Percentiles rank a stretch among this genome's conserved stretches.
Conservation (phyloP, 1,140 invertebrate genomes). For the Camponotus vicinus region DNA sequence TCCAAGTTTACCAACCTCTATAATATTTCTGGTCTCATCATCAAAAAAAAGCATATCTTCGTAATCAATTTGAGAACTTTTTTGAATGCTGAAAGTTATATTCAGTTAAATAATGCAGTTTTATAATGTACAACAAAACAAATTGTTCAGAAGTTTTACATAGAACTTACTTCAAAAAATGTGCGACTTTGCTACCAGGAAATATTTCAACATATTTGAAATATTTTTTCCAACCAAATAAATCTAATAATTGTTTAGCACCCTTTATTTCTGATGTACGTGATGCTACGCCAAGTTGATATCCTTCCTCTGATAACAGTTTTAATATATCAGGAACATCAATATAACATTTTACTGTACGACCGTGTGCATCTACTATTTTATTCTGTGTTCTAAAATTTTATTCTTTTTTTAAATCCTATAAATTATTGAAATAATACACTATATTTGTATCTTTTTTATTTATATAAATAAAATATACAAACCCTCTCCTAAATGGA, state of each 20-base stretch:
- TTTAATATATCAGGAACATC: constrained; percentile 89
- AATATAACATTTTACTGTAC: constrained; percentile 87
- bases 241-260: constrained; percentile 89
- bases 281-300: constrained; percentile 89
- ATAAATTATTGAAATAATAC: constrained; percentile 28
- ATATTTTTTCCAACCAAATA: constrained; percentile 91
- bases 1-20: constrained; percentile 87
- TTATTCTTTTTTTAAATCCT: not conserved
- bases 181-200: constrained; percentile 90
- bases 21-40: constrained; percentile 89
- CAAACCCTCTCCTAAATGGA: constrained; percentile 88
- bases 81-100: constrained; percentile 87
- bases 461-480: constrained; percentile 26
- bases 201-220: constrained; percentile 92
- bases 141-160: constrained; percentile 25
- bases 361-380: constrained; percentile 86
- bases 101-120: constrained; percentile 6
- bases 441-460: constrained; percentile 25
- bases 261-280: constrained; percentile 89
- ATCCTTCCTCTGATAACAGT: constrained; percentile 87
- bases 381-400: constrained; percentile 83
- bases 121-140: constrained; percentile 49
- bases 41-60: constrained; percentile 92
- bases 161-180: constrained; percentile 89
- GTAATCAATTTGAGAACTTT: constrained; percentile 86